Evolutionary conservation across 2,797 vertebrate species (phyloP).

Genomic region (Tangara arthus): DNA sequence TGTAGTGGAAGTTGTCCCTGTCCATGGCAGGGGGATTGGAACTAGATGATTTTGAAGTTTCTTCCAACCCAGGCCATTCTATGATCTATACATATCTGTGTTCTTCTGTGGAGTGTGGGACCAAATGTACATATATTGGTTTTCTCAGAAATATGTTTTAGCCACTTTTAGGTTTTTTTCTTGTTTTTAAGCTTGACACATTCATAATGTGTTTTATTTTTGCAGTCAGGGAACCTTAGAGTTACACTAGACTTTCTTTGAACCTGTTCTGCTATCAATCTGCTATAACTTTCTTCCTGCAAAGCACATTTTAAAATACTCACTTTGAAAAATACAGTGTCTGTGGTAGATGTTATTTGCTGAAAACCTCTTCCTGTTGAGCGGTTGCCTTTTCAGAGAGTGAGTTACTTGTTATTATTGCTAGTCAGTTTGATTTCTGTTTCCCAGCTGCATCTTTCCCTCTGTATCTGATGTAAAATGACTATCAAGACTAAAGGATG

Average conservation of each 20-base stretch:
- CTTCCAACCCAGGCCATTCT: background rate
- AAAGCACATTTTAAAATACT: background rate
- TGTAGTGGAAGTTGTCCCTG: background rate
- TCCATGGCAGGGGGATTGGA: background rate
- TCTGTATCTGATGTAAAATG: background rate
- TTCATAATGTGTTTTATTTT: background rate
- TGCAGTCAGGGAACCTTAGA: background rate
- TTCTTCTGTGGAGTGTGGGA: background rate
- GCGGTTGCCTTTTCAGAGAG: background rate
- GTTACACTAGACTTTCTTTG: background rate
- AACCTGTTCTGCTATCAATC: background rate
- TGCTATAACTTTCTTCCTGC: background rate
- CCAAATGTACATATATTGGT: background rate
- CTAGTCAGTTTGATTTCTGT: background rate
- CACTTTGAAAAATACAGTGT: background rate
- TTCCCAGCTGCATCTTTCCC: background rate
- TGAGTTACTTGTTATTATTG: background rate
- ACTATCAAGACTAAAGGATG: background rate
- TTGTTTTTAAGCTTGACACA: background rate
- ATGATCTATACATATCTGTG: background rate
- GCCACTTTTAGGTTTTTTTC: background rate
- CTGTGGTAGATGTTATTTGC: background rate
- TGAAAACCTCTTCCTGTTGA: conserved; percentile 30
- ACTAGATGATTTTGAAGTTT: background rate
- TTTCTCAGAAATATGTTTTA: background rate